Evolutionary conservation across 1,140 invertebrate species (phyloP).

Genomic region (Teleogryllus occipitalis): DNA sequence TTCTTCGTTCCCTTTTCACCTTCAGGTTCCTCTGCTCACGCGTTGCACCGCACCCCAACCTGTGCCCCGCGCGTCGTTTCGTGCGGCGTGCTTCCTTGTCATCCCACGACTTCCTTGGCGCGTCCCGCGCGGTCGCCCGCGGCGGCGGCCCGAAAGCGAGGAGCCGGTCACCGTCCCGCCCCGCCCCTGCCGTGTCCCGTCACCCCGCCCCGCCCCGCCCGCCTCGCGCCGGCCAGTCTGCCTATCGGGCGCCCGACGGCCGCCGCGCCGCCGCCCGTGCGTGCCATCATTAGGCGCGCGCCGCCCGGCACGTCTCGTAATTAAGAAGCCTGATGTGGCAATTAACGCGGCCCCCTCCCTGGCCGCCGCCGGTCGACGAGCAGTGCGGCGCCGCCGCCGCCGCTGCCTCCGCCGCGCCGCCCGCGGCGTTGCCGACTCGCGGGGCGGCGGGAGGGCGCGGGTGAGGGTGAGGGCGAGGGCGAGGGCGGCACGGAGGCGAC

Average conservation of each 20-base stretch:
- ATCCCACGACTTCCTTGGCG: too few relatives aligned
- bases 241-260: neutral
- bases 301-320: neutral
- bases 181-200: too few relatives aligned
- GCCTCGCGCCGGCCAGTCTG: neutral
- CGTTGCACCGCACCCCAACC: too few relatives aligned
- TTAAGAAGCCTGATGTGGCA: neutral
- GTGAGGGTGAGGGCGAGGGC: too few relatives aligned
- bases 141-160: neutral
- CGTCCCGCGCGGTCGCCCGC: too few relatives aligned
- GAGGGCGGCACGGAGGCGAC: neutral
- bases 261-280: neutral
- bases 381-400: neutral
- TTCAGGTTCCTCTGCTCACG: too few relatives aligned
- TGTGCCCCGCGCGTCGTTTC: too few relatives aligned
- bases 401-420: neutral
- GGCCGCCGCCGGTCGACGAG: too few relatives aligned
- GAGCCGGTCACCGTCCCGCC: too few relatives aligned
- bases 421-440: neutral
- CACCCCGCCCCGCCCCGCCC: too few relatives aligned
- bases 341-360: neutral
- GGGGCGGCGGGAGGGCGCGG: neutral
- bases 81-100: too few relatives aligned
- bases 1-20: too few relatives aligned
- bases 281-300: neutral